phyloP scores from a whole-genome alignment of 2,113 vertebrate genomes.

The Dromas ardeola region DNA sequence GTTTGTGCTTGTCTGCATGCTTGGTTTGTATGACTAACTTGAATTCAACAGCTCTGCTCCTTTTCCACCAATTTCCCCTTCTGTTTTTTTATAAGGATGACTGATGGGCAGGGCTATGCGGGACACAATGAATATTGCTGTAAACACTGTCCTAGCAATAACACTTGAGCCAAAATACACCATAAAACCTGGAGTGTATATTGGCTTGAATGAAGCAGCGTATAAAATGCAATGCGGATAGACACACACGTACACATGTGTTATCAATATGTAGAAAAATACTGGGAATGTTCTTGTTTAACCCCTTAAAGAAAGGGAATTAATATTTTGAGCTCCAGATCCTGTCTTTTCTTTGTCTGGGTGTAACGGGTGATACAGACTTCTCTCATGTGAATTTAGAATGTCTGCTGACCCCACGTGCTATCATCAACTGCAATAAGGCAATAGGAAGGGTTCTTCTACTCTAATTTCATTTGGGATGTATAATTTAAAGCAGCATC shows the following conservation, averaged over 20 bases:
- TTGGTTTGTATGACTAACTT: constrained; percentile 20
- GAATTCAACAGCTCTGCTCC: constrained; percentile 33
- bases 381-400: not conserved
- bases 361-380: not conserved
- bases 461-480: constrained; percentile 30
- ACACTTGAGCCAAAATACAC: constrained; percentile 37
- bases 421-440: not conserved
- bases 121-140: constrained; percentile 37
- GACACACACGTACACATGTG: not conserved
- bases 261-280: not conserved
- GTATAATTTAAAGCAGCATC: constrained; percentile 24
- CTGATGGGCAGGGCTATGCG: constrained; percentile 48
- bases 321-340: not conserved
- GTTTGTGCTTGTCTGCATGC: not conserved
- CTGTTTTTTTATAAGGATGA: constrained; percentile 46
- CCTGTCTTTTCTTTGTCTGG: not conserved
- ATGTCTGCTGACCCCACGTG: not conserved
- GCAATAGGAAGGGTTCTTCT: not conserved
- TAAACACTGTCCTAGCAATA: constrained; percentile 40
- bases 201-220: not conserved
- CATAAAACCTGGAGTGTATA: not conserved
- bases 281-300: not conserved
- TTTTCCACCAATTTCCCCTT: not conserved
- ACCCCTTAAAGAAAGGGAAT: not conserved
- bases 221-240: not conserved